A percentile compares a stretch with the other conserved stretches of the same genome.
Evolutionary conservation across 2,113 vertebrate genomes (phyloP).

Genomic region (Helogale parvula): DNA sequence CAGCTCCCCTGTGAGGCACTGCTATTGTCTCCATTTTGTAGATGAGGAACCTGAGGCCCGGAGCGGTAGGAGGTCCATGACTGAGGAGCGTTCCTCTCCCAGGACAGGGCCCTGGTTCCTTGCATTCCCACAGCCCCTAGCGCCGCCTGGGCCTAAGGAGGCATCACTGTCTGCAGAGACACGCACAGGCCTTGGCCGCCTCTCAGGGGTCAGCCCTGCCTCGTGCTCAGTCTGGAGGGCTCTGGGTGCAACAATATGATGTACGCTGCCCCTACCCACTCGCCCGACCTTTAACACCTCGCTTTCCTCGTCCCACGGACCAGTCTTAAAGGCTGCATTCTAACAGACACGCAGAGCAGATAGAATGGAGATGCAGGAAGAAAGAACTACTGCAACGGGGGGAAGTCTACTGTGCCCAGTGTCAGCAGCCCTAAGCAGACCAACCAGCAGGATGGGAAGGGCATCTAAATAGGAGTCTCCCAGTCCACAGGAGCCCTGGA

Average conservation of each 20-base stretch:
- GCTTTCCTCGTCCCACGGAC: background rate
- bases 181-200: background rate
- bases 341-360: background rate
- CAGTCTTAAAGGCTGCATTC: background rate
- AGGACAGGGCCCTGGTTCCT: background rate
- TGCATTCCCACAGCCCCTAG: background rate
- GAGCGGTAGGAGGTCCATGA: background rate
- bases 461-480: background rate
- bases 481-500: background rate
- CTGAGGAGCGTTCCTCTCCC: background rate
- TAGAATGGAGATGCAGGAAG: background rate
- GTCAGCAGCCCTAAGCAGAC: background rate
- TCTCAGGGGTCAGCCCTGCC: background rate
- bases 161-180: background rate
- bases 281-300: background rate
- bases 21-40: background rate
- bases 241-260: background rate
- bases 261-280: too few relatives aligned
- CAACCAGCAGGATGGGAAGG: background rate
- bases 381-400: background rate
- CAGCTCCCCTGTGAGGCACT: background rate
- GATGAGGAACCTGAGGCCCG: background rate
- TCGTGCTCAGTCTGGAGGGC: background rate
- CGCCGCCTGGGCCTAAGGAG: background rate
- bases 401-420: background rate